Conservation (phyloP, 2,797 vertebrate species). For the Dendrocincla tyrannina region DNA sequence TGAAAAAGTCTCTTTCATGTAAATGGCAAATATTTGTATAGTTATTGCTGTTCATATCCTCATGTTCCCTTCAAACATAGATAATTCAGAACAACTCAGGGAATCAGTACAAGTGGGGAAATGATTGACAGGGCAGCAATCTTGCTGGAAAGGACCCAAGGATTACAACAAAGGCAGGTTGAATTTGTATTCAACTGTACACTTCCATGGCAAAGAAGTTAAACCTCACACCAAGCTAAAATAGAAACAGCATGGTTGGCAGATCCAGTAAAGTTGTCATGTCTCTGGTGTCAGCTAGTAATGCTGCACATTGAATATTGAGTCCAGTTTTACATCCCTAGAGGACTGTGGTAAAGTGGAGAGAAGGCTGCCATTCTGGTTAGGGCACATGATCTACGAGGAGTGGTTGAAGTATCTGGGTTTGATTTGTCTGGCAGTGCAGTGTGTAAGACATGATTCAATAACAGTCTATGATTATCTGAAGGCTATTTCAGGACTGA, state of each 20-base stretch:
- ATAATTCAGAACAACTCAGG: neutral
- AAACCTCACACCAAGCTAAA: neutral
- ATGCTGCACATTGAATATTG: neutral
- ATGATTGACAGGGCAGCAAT: neutral
- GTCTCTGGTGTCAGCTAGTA: neutral
- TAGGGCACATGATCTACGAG: neutral
- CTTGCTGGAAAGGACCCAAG: neutral
- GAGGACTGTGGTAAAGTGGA: neutral
- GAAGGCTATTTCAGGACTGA: neutral
- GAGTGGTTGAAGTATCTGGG: rapidly evolving
- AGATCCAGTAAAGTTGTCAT: neutral
- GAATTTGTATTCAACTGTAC: neutral
- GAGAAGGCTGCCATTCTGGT: neutral
- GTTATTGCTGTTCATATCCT: neutral
- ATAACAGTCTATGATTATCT: neutral
- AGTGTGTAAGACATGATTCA: neutral
- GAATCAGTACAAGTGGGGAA: neutral
- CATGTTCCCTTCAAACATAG: neutral
- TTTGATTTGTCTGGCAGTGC: neutral
- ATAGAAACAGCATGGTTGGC: neutral
- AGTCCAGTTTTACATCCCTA: neutral
- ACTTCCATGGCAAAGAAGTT: neutral
- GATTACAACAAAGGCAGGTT: neutral
- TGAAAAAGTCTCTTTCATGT: neutral
- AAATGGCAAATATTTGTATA: neutral